These are phyloP conservation scores for Dendropsophus ebraccatus DNA, from an alignment of 2,113 vertebrate genomes.

Conservation along the genomic window DNA sequence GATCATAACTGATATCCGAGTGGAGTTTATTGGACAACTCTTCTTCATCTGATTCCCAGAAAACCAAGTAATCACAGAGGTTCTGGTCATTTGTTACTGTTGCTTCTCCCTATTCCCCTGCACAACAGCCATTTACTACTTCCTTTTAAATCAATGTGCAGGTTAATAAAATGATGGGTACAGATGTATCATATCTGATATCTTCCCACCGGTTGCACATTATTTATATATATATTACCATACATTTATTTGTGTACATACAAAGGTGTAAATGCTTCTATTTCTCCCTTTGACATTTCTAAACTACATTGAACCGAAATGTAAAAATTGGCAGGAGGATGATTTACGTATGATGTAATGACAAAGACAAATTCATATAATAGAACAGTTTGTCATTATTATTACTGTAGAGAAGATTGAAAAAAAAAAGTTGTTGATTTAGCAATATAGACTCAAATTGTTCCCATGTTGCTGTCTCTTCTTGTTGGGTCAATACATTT, in stretches of 20 bases:
- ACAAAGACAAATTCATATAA: background rate
- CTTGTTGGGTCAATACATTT: slow-evolving; percentile 48
- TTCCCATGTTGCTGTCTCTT: slow-evolving; percentile 20
- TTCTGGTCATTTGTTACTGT: too few species aligned
- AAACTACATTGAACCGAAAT: background rate
- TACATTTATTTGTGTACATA: background rate
- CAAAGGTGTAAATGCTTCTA: too few species aligned
- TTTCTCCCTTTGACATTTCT: background rate
- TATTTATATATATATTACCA: background rate
- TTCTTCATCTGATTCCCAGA: too few species aligned
- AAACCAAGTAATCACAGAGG: too few species aligned
- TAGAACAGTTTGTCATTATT: background rate
- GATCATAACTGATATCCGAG: too few species aligned
- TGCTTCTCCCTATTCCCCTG: too few species aligned
- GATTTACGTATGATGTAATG: background rate
- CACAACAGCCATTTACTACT: too few species aligned
- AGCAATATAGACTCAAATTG: slow-evolving; percentile 40
- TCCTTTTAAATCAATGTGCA: background rate
- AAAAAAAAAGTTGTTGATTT: slow-evolving; percentile 39
- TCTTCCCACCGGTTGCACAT: too few species aligned
- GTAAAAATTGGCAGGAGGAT: background rate
- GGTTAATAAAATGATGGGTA: background rate
- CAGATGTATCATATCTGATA: background rate
- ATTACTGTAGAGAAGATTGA: slow-evolving; percentile 19
- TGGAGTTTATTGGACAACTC: too few species aligned